Evolutionary conservation across 2,113 vertebrate genomes (phyloP).

Genomic region (mouse (Mus musculus)): GRCm39 chr11:118618001-118618500

Average conservation of each 20-base stretch:
- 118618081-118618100: no score
- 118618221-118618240: not conserved
- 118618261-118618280: not conserved
- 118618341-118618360: rapidly evolving
- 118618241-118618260: slow-evolving; percentile 15
- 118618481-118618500: no score
- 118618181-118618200: not conserved
- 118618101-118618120: rapidly evolving
- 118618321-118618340: not conserved
- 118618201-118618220: not conserved
- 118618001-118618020: rapidly evolving
- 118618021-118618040: not conserved
- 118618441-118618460: no score
- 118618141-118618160: not conserved
- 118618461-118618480: no score
- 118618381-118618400: not conserved
- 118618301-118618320: not conserved
- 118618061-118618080: not conserved
- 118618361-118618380: rapidly evolving
- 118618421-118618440: rapidly evolving
- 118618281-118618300: not conserved
- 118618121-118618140: no score
- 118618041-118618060: no score
- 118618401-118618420: not conserved
- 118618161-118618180: rapidly evolving